These are phyloP conservation scores for Procambarus virginalis DNA, from an alignment of 1,140 invertebrate genomes.

Conservation along the genomic window DNA sequence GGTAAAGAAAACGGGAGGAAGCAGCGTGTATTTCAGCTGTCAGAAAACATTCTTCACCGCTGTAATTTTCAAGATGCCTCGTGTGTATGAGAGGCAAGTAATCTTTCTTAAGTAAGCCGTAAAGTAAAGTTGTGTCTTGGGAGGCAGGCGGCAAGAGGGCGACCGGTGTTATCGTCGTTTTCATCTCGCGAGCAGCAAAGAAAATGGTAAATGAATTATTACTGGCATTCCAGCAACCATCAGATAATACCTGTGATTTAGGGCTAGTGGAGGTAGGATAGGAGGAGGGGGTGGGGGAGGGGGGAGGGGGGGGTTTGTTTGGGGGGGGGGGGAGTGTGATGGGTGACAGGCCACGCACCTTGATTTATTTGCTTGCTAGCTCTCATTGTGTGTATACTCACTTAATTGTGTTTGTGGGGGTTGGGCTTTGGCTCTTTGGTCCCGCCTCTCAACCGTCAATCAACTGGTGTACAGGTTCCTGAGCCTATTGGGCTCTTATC, in stretches of 20 bases:
- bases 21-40: background rate
- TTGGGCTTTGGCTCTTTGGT: too few relatives aligned
- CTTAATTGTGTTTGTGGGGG: too few relatives aligned
- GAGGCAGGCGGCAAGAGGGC: background rate
- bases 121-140: background rate
- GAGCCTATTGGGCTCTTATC: too few relatives aligned
- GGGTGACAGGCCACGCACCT: too few relatives aligned
- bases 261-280: background rate
- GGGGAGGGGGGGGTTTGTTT: background rate
- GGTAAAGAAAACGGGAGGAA: background rate
- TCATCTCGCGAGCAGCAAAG: slow-evolving; percentile 31
- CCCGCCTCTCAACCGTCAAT: too few relatives aligned
- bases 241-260: slow-evolving; percentile 57
- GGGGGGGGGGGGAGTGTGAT: too few relatives aligned
- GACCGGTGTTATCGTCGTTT: slow-evolving; percentile 11
- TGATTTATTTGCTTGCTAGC: too few relatives aligned
- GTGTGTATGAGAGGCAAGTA: background rate
- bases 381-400: too few relatives aligned
- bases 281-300: background rate
- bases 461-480: too few relatives aligned
- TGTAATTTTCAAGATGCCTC: background rate
- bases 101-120: background rate
- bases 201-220: slow-evolving; percentile 60
- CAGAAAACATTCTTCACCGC: too few relatives aligned
- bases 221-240: slow-evolving; percentile 42